phyloP scores from a whole-genome alignment of 2,888 invertebrate genomes.

The Agapostemon virescens region DNA sequence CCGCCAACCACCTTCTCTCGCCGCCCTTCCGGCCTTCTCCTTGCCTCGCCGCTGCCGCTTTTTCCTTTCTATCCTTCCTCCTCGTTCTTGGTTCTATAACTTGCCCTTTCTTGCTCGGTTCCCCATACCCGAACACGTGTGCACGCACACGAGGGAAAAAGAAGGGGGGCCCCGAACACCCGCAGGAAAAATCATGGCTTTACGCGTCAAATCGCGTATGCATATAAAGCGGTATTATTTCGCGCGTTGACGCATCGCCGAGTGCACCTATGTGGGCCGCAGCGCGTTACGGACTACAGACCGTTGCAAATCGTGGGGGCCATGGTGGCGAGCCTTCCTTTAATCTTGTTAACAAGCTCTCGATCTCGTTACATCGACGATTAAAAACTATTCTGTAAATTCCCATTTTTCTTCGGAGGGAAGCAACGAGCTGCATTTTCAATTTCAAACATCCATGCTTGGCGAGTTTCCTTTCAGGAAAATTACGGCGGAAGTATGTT shows the following conservation, averaged over 20 bases:
- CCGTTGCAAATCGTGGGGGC: background rate
- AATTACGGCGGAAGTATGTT: background rate
- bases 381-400: background rate
- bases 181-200: slow-evolving; percentile 78
- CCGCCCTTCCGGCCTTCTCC: background rate
- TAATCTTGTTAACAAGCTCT: background rate
- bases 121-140: slow-evolving; percentile 1
- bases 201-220: slow-evolving; percentile 78
- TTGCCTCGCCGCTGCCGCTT: slow-evolving; percentile 32
- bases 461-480: background rate
- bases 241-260: slow-evolving; percentile 69
- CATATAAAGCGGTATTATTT: slow-evolving; percentile 79
- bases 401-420: background rate
- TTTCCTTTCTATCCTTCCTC: slow-evolving; percentile 47
- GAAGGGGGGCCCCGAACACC: slow-evolving; percentile 64
- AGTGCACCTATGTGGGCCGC: slow-evolving; percentile 42
- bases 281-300: slow-evolving; percentile 11
- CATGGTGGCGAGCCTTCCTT: background rate
- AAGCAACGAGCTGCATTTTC: background rate
- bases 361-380: background rate
- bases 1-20: slow-evolving; percentile 23
- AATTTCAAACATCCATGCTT: background rate
- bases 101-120: slow-evolving; percentile 3
- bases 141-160: slow-evolving; percentile 24
- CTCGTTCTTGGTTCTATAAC: background rate